Conservation (phyloP, 2,797 vertebrate genomes). For the Cirrhinus molitorella region DNA sequence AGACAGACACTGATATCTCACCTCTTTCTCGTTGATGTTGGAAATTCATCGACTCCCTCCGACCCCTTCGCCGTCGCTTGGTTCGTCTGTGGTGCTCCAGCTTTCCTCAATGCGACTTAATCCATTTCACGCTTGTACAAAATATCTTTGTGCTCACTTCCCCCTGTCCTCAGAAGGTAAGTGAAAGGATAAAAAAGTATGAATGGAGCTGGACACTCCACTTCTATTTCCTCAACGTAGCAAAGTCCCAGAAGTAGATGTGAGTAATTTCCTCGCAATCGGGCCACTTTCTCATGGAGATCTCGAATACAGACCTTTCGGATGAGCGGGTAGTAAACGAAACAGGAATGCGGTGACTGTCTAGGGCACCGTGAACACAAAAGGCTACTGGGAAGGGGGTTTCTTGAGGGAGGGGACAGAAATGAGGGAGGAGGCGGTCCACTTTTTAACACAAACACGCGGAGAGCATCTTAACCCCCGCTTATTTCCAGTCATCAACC, state of each 20-base stretch:
- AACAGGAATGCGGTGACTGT: constrained; percentile 69
- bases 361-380: constrained; percentile 72
- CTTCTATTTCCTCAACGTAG: constrained; percentile 6
- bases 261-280: constrained; percentile 8
- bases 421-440: constrained; percentile 72
- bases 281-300: constrained; percentile 43
- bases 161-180: constrained; percentile 20
- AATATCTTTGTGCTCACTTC: constrained; percentile 43
- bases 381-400: constrained; percentile 65
- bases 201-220: constrained; percentile 21
- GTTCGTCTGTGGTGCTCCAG: constrained; percentile 81
- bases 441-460: constrained; percentile 56
- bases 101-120: constrained; percentile 74
- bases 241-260: constrained; percentile 32
- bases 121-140: constrained; percentile 71
- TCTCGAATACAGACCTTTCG: constrained; percentile 4
- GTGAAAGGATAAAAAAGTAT: constrained; percentile 36
- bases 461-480: constrained; percentile 58
- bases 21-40: constrained; percentile 83
- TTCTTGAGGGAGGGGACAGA: constrained; percentile 57
- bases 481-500: constrained; percentile 67
- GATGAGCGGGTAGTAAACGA: constrained; percentile 55
- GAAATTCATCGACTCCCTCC: constrained; percentile 81
- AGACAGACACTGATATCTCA: constrained; percentile 65
- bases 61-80: constrained; percentile 80